phyloP scores from a whole-genome alignment of 2,797 vertebrate species.

The Lophotriccus pileatus region DNA sequence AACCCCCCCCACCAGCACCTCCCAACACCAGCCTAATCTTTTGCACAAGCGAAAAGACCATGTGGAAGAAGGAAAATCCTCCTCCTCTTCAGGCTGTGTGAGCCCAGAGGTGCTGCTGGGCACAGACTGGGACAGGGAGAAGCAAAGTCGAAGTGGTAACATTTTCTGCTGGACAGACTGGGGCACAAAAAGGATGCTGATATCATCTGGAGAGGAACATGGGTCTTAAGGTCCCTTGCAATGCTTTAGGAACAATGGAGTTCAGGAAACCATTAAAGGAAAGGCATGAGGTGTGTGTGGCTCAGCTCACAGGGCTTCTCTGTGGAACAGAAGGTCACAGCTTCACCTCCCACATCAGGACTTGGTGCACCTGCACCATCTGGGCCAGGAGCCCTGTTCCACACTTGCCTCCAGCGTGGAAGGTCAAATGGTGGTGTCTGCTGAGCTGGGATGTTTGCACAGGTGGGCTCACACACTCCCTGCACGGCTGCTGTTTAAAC shows the following conservation, averaged over 20 bases:
- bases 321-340: not conserved
- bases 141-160: not conserved
- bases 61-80: not conserved
- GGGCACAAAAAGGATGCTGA: not conserved
- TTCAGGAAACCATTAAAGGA: not conserved
- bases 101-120: not conserved
- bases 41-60: not conserved
- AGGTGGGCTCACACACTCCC: not conserved
- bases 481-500: not conserved
- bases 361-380: not conserved
- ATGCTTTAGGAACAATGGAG: not conserved
- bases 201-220: not conserved
- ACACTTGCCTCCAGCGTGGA: not conserved
- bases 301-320: not conserved
- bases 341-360: not conserved
- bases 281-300: not conserved
- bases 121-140: not conserved
- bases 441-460: not conserved
- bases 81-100: not conserved
- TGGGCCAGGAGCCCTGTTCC: not conserved
- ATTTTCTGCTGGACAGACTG: not conserved
- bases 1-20: not conserved
- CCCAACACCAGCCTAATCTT: not conserved
- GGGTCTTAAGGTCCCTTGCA: not conserved
- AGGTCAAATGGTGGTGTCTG: not conserved